Conservation (phyloP, 2,797 vertebrate species). For the Paguma larvata region DNA sequence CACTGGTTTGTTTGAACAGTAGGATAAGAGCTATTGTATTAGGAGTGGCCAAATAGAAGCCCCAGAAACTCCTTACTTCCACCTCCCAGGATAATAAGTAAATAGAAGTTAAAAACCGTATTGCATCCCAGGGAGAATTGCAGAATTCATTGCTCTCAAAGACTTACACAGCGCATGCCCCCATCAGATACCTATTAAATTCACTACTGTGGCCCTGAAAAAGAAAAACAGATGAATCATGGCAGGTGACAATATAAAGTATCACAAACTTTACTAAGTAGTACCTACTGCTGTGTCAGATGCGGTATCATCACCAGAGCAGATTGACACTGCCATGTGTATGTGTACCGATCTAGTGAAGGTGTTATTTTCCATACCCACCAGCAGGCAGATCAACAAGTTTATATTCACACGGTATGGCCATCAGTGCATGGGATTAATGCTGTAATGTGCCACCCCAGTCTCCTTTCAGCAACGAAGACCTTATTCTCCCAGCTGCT, state of each 20-base stretch:
- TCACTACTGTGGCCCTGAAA: not conserved
- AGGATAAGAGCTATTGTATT: not conserved
- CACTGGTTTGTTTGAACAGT: not conserved
- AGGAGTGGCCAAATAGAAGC: slow-evolving; percentile 19
- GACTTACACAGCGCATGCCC: not conserved
- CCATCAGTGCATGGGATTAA: not conserved
- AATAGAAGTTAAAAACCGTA: slow-evolving; percentile 16
- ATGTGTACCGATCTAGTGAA: not conserved
- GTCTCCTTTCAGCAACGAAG: not conserved
- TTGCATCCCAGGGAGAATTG: not conserved
- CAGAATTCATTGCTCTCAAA: not conserved
- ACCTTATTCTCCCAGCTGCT: not conserved
- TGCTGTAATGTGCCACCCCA: not conserved
- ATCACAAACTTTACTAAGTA: not conserved
- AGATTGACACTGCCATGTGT: not conserved
- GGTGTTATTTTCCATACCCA: not conserved
- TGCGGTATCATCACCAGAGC: not conserved
- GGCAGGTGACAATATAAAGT: not conserved
- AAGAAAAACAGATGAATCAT: not conserved
- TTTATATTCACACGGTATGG: not conserved
- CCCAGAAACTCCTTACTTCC: not conserved
- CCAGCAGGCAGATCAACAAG: slow-evolving; percentile 21
- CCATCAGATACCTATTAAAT: not conserved
- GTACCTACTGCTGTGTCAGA: not conserved
- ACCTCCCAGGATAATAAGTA: not conserved